A percentile compares a stretch with the other conserved stretches of the same genome.
Conservation (phyloP, 2,797 vertebrate species). For the Hoplostethus atlanticus region DNA sequence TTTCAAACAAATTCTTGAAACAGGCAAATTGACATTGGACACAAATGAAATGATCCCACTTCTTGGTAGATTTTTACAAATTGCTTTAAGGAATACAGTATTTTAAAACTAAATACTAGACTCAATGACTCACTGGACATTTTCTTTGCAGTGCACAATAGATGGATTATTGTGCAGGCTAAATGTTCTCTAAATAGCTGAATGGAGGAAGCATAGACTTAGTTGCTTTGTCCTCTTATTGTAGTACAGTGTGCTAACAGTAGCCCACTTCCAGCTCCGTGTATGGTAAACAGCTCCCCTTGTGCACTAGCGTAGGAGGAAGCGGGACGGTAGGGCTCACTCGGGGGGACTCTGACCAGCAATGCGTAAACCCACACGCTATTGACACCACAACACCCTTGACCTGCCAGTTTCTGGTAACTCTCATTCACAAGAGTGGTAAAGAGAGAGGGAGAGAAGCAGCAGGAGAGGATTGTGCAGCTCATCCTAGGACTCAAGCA, state of each 20-base stretch:
- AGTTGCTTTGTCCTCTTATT: background rate
- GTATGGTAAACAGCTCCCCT: slow-evolving; percentile 25
- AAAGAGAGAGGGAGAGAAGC: background rate
- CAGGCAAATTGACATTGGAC: too few relatives aligned
- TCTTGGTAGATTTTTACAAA: too few relatives aligned
- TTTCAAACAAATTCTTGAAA: too few relatives aligned
- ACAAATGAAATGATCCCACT: too few relatives aligned
- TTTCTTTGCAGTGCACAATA: background rate
- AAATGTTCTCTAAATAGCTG: background rate
- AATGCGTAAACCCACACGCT: background rate
- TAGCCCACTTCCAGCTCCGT: slow-evolving; percentile 5
- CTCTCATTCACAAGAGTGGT: slow-evolving; percentile 27
- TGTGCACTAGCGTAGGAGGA: background rate
- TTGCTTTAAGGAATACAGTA: too few relatives aligned
- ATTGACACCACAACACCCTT: background rate
- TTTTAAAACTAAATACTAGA: too few relatives aligned
- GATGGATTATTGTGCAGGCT: background rate
- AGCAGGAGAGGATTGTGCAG: slow-evolving; percentile 66
- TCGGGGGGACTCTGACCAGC: background rate
- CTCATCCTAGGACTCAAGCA: slow-evolving; percentile 42
- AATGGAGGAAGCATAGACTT: background rate
- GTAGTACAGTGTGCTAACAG: background rate
- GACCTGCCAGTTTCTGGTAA: slow-evolving; percentile 25
- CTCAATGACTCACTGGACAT: too few relatives aligned
- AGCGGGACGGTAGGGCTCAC: slow-evolving; percentile 5